Evolutionary conservation across 2,888 invertebrate genomes (phyloP), one percentile per base, ranked within the genome.

Genomic region (Lacanobia wlatinum): DNA sequence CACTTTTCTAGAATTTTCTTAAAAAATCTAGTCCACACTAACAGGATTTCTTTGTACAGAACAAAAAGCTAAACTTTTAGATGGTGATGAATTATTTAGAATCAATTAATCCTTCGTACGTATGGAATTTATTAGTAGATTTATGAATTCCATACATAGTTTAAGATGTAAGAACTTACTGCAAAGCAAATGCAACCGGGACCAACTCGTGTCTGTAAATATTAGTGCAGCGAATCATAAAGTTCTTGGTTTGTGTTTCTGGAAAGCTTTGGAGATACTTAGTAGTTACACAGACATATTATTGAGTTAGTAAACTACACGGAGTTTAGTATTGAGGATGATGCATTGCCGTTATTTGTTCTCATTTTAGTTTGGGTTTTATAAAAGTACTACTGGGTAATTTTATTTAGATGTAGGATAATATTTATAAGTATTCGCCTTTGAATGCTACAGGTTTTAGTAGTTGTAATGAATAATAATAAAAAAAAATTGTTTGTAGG

Each of bases 211-310:
- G 18, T 46, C 2, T 46, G 52, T 62, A 46, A 48, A 56, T 48
- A 55, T 48, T 40, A 10, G 28, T 38, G 38, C 46, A 48, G 52
- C 16, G 18, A 64, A 46, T 21, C 5, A 18, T 28, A 14, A 48
- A 53, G 46, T 55, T 14, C 16, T 55, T 21, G 18, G 65, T 75
- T 38, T 28, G 48, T 40, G 65, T 23, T 1, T 62, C 16, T 28
- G 14, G 38, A 40, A 75, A 74, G 38, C 46, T 64, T 75, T 21
- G 23, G 16, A n/a, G 38, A 38, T 38, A 28, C 58, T n/a, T 9
- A 64, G 18, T 28, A 71, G 50, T 23, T 64, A 23, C 21, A 34
- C 21, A 43, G 23, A 73, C 1, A 23, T 4, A 21, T 40, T 40
- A 40, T 61, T 12, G 61, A 60, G 18, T 34, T 50, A 43, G 2